Evolutionary conservation across 2,113 vertebrate species (phyloP), one percentile per base, ranked within the genome.

Genomic region (Chauna torquata): DNA sequence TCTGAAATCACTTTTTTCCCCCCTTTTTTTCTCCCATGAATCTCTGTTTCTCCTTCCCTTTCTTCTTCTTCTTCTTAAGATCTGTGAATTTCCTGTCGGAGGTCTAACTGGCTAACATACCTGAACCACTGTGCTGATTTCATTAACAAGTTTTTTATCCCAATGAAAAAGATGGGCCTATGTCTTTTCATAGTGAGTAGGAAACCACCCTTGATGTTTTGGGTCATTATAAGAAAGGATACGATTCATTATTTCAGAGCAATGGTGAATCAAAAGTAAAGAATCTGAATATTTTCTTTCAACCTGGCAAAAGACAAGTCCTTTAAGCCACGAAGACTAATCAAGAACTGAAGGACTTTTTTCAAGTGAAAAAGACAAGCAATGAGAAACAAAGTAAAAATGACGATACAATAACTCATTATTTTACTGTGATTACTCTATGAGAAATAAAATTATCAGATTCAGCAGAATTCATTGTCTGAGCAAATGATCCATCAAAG

Each of bases 21-120:
- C 52, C 54, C 6, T 25, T 84, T 64, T 71, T 91, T 52, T 28
- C 71, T 90, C 77, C 80, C 80, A 85, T 89, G 66, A 95, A 95
- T 87, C 88, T 93, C 94, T 82, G n/a, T 90, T 95, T 95, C 94
- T 92, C 47, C 81, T 92, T 95, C 49, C 40, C 94, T 95, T 90
- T 86, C 84, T 94, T 84, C 94, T 71, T 71, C 78, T 61, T 65
- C 52, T 58, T 68, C 74, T 85, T 89, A 45, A 89, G 88, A 93
- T 91, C 78, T 94, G n/a, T 86, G 92, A 36, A 80, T 94, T 91
- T 91, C 22, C 84, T 58, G 68, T 84, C 2, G 54, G 93, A 94
- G 82, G 77, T 95, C 92, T 95, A 79, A 72, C 84, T 90, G 88
- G 68, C 79, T 69, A 85, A 36, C 2, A 1, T 44, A 38, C 65